phyloP scores from a whole-genome alignment of 2,888 invertebrate genomes.

The Furcula furcula region DNA sequence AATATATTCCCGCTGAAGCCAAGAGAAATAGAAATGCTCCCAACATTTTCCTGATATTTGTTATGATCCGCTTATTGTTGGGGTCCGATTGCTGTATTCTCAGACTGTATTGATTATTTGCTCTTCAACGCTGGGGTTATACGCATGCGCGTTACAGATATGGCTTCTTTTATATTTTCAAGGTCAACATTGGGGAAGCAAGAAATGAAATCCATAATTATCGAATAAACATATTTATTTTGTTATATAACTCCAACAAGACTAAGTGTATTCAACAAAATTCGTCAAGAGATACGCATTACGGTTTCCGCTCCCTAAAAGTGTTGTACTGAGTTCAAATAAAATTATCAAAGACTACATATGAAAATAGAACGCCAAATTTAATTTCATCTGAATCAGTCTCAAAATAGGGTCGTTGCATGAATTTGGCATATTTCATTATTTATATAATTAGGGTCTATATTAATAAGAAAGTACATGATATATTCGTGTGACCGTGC shows the following conservation, averaged over 20 bases:
- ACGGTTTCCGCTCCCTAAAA: conserved; percentile 18
- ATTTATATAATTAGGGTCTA: conserved; percentile 4
- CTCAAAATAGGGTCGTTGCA: conserved; percentile 68
- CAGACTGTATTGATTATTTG: conserved; percentile 61
- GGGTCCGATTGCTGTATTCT: conserved; percentile 43
- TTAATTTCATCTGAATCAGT: conserved; percentile 70
- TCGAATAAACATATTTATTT: conserved; percentile 57
- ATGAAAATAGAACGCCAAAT: conserved; percentile 74
- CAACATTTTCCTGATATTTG: conserved; percentile 59
- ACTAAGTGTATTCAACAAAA: conserved; percentile 41
- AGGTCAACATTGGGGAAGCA: conserved; percentile 45
- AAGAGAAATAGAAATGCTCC: conserved; percentile 44
- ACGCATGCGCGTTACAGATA: conserved; percentile 62
- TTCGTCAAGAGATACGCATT: conserved; percentile 37
- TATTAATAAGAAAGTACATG: no score
- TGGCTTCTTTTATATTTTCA: conserved; percentile 42
- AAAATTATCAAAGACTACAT: conserved; percentile 47
- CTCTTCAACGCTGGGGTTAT: conserved; percentile 22
- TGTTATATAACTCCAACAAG: conserved; percentile 52
- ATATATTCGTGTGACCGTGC: conserved; percentile 21
- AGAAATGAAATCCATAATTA: conserved; percentile 45
- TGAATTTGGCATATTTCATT: conserved; percentile 52
- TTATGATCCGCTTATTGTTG: conserved; percentile 50
- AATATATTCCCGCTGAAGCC: conserved; percentile 43
- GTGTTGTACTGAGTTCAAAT: conserved; percentile 30